Conservation (phyloP, 2,113 vertebrate genomes). For the Vulpes vulpes region DNA sequence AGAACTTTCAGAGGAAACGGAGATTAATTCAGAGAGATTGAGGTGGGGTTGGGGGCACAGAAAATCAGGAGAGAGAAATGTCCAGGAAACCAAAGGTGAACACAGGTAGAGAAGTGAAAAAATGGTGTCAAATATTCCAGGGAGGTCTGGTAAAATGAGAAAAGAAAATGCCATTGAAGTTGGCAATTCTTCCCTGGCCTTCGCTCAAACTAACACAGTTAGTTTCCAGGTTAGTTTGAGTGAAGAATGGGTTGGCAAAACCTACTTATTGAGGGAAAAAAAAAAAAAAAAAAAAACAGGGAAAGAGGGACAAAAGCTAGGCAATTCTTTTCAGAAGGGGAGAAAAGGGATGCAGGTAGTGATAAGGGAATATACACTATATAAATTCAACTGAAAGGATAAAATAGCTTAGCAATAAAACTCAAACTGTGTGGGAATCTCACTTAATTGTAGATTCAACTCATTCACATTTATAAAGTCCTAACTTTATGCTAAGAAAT, state of each 20-base stretch:
- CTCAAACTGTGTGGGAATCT: slow-evolving; percentile 46
- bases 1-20: neutral
- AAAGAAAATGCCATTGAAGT: neutral
- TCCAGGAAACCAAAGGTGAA: neutral
- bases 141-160: neutral
- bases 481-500: slow-evolving; percentile 64
- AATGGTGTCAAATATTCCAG: neutral
- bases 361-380: neutral
- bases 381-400: slow-evolving; percentile 55
- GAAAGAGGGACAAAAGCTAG: neutral
- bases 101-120: neutral
- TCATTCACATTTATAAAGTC: slow-evolving; percentile 70
- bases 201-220: no score
- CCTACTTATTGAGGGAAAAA: neutral
- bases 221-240: neutral
- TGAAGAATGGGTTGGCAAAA: neutral
- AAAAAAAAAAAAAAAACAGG: slow-evolving; percentile 19
- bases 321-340: slow-evolving; percentile 3
- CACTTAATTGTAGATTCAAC: slow-evolving; percentile 62
- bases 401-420: slow-evolving; percentile 66
- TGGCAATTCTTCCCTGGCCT: neutral
- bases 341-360: neutral
- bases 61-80: neutral
- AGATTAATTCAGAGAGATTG: neutral
- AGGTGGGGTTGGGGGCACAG: neutral